Evolutionary conservation across 1,140 invertebrate species (phyloP), one percentile per base, ranked within the genome.

Genomic region (Neocloeon triangulifer): DNA sequence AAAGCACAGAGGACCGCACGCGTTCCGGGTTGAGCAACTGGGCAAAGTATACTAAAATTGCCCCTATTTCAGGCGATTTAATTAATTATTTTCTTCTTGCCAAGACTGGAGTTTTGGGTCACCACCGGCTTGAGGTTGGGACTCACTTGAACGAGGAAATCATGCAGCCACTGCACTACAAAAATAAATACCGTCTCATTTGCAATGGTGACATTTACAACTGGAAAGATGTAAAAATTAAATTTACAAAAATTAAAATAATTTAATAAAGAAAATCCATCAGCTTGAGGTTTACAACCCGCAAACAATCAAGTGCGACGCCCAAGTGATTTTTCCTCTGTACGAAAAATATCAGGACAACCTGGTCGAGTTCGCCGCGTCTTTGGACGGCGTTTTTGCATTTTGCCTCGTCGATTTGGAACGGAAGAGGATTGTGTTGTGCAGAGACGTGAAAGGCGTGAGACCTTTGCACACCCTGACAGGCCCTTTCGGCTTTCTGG

Each of bases 181-280:
- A n/a, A n/a, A n/a, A n/a, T n/a, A n/a, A n/a, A n/a, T n/a, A n/a
- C n/a, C n/a, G n/a, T 35, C 44, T 77, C 12, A 53, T 81, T 7
- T 84, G 79, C 48, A 86, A 88, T 45, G 80, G 80, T 20, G 81
- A 85, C 60, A 67, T 85, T 35, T 88, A 84, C 51, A 84, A 84
- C 53, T 72, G 52, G 41, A 65, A 71, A 51, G 42, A 49, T 44
- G 66, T 68, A 55, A 47, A 38, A 10, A 15, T 16, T 17, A 4
- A 12, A 13, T 13, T 28, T 28, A 6, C 9, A 31, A 21, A 4
- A 7, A 32, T 33, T 2, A 23, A 10, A 6, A 33, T 2, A 16
- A 6, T n/a, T 14, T 33, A 2, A 2, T n/a, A 13, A 13, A 32
- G 13, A 8, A 9, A 2, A 31, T 9, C 2, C 12, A 15, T 32